Base-by-base conservation (phyloP, 2,888 invertebrate genomes). In the Eulithis testata region DNA sequence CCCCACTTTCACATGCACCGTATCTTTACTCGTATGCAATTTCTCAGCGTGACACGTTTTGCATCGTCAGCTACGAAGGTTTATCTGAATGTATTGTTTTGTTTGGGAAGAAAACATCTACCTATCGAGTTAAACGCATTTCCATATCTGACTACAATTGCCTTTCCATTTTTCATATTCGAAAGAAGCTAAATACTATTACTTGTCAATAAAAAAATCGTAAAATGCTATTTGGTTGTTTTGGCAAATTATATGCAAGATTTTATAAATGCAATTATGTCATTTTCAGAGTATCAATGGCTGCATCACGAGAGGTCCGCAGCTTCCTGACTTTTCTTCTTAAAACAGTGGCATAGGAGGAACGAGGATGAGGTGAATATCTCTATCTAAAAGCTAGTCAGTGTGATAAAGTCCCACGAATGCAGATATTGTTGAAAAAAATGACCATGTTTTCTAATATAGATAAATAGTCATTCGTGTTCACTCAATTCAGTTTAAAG, bases 31-130 rank as follows among this genome's bases (percentile, higher is more conserved):
- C 43, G 27, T 12, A 55, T 59, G 64, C 54, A 59, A 55, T 14
- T 44, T 60, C 50, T 55, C 54, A 50, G 60, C 37, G 43, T 54
- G 64, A 59, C 55, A 47, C 51, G 59, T 49, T 63, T 51, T 66
- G 63, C 63, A 51, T 63, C 63, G 63, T 66, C 66, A 66, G 66
- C 55, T 59, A 55, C 54, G 44, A 55, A 62, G 51, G 55, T 54
- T 59, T 31, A 56, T 14, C 61, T 12, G 45, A 56, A 52, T 52
- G 53, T 56, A 44, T 53, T 52, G 56, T 53, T 43, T 40, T 54
- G 59, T 59, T 52, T 55, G 36, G 60, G 56, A 60, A 45, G 47
- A 53, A 36, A 14, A 7, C 37, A 12, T 11, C 40, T 6, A 31
- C 40, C 9, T 3, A 40, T 40, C 40, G 8, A 40, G 8, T 9